Conservation (phyloP, 2,797 vertebrate species). For the Smutsia gigantea region DNA sequence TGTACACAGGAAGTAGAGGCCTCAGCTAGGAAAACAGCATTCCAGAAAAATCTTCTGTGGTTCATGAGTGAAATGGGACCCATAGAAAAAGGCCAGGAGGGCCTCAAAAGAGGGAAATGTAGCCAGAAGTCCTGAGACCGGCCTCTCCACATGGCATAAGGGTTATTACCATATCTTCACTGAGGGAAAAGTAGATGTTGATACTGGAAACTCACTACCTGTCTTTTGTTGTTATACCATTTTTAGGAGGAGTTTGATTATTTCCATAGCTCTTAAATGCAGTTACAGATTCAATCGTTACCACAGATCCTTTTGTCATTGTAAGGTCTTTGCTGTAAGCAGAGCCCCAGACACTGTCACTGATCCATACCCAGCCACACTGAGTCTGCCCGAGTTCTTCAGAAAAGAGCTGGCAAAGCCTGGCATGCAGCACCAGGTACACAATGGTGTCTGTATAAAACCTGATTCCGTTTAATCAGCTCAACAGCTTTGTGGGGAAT, state of each 20-base stretch:
- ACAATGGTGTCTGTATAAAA: not conserved
- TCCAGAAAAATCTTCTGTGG: not conserved
- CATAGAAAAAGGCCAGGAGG: not conserved
- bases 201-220: not conserved
- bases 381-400: not conserved
- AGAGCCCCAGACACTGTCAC: not conserved
- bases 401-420: not conserved
- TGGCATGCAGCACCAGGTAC: not conserved
- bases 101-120: not conserved
- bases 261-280: conserved; percentile 5
- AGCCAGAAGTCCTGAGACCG: not conserved
- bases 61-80: not conserved
- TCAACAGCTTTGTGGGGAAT: not conserved
- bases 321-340: conserved; percentile 41
- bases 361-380: not conserved
- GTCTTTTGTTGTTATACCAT: not conserved
- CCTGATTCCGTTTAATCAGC: not conserved
- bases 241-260: not conserved
- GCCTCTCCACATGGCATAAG: not conserved
- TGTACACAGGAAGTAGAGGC: not conserved
- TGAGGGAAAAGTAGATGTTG: not conserved
- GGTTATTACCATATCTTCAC: not conserved
- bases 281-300: not conserved
- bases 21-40: not conserved
- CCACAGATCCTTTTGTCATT: not conserved